These are phyloP conservation scores for Eremophila alpestris DNA, from an alignment of 2,797 vertebrate species.

Conservation along the genomic window DNA sequence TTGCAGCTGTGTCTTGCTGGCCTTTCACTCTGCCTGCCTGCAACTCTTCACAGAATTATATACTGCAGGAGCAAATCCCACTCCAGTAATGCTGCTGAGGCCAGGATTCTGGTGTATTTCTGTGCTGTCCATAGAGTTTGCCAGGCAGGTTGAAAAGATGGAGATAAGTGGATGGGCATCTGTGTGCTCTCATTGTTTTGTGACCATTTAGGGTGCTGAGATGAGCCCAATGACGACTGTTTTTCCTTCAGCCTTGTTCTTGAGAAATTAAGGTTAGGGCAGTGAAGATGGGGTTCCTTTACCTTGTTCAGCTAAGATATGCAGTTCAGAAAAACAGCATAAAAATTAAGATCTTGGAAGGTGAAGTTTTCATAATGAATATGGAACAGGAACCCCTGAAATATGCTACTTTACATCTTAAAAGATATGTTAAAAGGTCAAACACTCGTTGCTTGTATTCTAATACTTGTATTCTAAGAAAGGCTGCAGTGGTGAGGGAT, in stretches of 20 bases:
- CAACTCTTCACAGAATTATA: neutral
- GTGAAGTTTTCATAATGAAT: neutral
- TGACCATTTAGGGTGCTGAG: conserved; percentile 6
- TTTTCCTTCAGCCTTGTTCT: neutral
- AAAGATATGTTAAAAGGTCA: neutral
- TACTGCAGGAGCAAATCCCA: neutral
- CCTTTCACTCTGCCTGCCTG: neutral
- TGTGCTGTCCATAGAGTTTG: neutral
- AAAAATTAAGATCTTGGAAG: neutral
- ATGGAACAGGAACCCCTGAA: neutral
- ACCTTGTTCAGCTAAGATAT: neutral
- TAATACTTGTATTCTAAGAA: neutral
- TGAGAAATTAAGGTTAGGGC: neutral
- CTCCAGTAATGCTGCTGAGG: neutral
- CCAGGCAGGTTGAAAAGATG: neutral
- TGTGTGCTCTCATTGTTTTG: neutral
- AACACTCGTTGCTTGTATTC: neutral
- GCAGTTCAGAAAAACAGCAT: neutral
- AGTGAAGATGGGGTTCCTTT: neutral
- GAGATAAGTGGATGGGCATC: neutral
- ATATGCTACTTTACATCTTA: neutral
- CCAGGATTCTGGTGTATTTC: neutral
- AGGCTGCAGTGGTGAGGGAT: neutral
- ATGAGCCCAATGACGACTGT: neutral
- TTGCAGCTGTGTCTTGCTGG: neutral